Evolutionary conservation across 2,113 vertebrate genomes (phyloP).

Genomic region (Xenopus laevis): DNA sequence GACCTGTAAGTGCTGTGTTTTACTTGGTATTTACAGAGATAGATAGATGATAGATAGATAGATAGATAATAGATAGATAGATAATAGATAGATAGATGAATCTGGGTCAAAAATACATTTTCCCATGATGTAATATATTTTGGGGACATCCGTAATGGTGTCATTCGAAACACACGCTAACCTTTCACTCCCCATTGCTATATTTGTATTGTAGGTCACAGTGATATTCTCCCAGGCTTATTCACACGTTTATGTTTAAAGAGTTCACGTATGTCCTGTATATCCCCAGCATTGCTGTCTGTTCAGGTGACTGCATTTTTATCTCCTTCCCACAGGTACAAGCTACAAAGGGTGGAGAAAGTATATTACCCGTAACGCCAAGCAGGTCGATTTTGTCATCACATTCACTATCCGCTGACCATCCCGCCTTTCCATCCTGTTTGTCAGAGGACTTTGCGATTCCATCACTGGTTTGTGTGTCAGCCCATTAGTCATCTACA

Average conservation of each 20-base stretch:
- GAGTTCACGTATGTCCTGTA: conserved; percentile 1
- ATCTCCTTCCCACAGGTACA: conserved; percentile 5
- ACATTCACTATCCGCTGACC: not conserved
- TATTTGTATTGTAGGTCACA: conserved; percentile 23
- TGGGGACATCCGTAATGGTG: not conserved
- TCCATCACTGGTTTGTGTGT: not conserved
- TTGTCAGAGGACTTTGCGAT: conserved; percentile 3
- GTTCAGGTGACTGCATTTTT: conserved; percentile 11
- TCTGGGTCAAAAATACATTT: too few relatives aligned
- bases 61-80: too few relatives aligned
- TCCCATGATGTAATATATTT: not conserved
- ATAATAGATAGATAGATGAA: too few relatives aligned
- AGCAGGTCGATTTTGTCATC: not conserved
- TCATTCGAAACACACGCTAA: not conserved
- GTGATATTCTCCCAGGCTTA: conserved; percentile 6
- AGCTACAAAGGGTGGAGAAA: not conserved
- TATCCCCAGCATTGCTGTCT: not conserved
- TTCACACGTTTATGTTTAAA: not conserved
- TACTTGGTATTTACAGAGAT: too few relatives aligned
- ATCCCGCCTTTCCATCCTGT: conserved; percentile 20
- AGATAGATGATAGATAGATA: too few relatives aligned
- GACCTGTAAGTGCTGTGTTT: too few relatives aligned
- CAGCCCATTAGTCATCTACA: not conserved
- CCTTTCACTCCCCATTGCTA: not conserved
- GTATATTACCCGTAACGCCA: not conserved